phyloP scores from a whole-genome alignment of 2,888 invertebrate genomes.

The Chelonus formosanus region DNA sequence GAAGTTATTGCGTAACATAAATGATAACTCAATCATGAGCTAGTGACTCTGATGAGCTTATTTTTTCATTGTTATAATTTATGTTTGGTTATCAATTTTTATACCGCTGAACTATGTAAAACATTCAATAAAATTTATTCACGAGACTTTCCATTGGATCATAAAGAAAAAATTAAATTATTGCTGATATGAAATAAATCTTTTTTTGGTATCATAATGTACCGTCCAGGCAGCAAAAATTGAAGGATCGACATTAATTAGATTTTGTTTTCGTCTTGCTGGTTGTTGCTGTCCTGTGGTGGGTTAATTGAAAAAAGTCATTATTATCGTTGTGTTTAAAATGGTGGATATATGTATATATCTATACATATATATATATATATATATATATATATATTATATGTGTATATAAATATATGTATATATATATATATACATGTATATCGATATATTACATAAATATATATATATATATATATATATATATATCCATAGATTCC shows the following conservation, averaged over 20 bases:
- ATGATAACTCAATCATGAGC: too few relatives aligned
- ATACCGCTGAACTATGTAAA: neutral
- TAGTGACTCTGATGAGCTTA: too few relatives aligned
- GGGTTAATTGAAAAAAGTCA: constrained; percentile 53
- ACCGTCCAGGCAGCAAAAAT: constrained; percentile 58
- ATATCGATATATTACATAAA: too few relatives aligned
- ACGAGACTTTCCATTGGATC: neutral
- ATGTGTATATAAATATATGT: too few relatives aligned
- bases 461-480: too few relatives aligned
- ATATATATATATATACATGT: too few relatives aligned
- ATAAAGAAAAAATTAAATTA: neutral
- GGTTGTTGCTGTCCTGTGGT: constrained; percentile 66
- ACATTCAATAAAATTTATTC: constrained; percentile 30
- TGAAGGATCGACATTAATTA: constrained; percentile 46
- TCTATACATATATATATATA: too few relatives aligned
- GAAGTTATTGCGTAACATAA: too few relatives aligned
- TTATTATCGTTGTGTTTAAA: constrained; percentile 31
- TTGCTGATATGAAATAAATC: neutral
- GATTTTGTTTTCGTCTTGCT: constrained; percentile 59
- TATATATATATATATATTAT: too few relatives aligned
- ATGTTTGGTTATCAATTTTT: too few relatives aligned
- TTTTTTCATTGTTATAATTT: too few relatives aligned
- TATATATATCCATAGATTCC: neutral
- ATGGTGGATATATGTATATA: too few relatives aligned
- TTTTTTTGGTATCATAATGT: constrained; percentile 22